Conservation (phyloP, 2,113 vertebrate species). For the Rhea pennata region DNA sequence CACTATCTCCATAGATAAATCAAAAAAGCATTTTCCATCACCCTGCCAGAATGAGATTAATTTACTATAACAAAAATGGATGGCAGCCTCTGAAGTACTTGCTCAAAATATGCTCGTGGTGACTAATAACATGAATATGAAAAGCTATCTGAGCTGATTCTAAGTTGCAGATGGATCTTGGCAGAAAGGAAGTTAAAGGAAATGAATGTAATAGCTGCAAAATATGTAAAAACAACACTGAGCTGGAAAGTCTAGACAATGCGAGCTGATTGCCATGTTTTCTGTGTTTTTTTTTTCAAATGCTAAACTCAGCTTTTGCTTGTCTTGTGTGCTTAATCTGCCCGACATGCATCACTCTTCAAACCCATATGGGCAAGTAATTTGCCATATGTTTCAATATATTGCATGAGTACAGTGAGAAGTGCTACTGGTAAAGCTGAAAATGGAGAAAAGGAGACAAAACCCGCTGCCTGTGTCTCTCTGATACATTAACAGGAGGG, state of each 20-base stretch:
- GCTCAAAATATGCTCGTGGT: not conserved
- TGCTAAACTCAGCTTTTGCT: conserved; percentile 7
- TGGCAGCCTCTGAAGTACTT: conserved; percentile 13
- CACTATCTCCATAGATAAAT: conserved; percentile 20
- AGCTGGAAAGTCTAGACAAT: conserved; percentile 59
- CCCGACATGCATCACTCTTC: not conserved
- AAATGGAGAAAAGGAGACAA: not conserved
- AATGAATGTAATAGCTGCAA: conserved; percentile 46
- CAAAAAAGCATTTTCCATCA: not conserved
- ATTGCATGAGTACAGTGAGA: not conserved
- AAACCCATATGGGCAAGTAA: conserved; percentile 16
- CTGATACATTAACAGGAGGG: not conserved
- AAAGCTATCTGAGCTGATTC: not conserved
- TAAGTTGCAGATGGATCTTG: conserved; percentile 51
- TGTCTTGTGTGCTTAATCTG: conserved; percentile 20
- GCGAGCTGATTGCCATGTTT: conserved; percentile 46
- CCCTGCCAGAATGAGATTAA: conserved; percentile 3
- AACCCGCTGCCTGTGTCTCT: not conserved
- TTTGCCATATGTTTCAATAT: conserved; percentile 47
- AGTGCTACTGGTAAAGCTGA: not conserved
- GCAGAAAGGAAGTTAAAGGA: conserved; percentile 50
- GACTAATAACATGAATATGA: conserved; percentile 47
- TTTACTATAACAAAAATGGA: conserved; percentile 23
- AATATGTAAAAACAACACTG: conserved; percentile 46
- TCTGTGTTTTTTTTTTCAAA: not conserved